Conservation (phyloP, 2,888 invertebrate genomes). For the Nemotelus pantherinus region DNA sequence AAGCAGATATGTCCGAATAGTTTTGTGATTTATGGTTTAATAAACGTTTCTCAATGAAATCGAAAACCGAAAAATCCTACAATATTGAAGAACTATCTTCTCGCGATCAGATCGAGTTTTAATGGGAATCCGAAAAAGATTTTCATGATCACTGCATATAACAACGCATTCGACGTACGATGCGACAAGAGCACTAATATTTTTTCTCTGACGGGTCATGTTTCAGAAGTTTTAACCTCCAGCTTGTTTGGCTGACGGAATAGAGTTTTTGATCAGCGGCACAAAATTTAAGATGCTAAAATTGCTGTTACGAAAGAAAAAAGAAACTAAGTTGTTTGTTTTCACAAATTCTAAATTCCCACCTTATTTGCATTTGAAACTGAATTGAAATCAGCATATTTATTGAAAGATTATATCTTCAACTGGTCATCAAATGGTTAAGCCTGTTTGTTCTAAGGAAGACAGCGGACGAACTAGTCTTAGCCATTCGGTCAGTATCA, state of each 20-base stretch:
- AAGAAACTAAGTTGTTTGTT: no score
- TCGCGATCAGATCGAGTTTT: constrained; percentile 14
- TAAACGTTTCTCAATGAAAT: constrained; percentile 12
- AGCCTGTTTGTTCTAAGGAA: neutral
- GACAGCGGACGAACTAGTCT: neutral
- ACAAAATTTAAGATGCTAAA: no score
- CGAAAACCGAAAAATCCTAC: constrained; percentile 8
- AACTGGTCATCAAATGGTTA: constrained; percentile 3
- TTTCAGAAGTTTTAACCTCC: neutral
- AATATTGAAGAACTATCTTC: neutral
- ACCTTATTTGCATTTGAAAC: neutral
- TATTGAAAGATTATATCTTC: neutral
- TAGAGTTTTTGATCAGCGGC: no score
- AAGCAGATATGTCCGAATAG: neutral
- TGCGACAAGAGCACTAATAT: neutral
- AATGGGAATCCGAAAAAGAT: constrained; percentile 19
- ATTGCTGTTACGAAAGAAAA: no score
- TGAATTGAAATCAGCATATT: neutral
- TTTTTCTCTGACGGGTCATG: neutral
- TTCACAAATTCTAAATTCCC: no score
- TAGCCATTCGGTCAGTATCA: neutral
- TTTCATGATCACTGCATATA: neutral
- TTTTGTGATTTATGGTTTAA: constrained; percentile 17
- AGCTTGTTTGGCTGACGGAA: no score
- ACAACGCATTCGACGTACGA: neutral